Percentiles rank a stretch among this genome's conserved stretches.
Conservation (phyloP, 2,113 vertebrate genomes). For the Rhinolophus sinicus region DNA sequence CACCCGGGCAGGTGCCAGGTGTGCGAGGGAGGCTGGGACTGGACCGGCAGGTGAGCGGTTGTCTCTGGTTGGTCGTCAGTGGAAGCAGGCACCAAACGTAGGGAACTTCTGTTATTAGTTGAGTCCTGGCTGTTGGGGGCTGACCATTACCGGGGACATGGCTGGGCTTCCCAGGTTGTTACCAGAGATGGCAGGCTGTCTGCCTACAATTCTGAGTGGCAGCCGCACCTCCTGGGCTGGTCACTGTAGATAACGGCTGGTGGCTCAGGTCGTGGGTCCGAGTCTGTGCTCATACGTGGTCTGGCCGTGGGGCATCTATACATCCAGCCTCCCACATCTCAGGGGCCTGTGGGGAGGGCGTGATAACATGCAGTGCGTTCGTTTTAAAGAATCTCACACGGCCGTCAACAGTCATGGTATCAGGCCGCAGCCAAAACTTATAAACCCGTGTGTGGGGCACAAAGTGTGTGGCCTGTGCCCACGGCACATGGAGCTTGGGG, state of each 20-base stretch:
- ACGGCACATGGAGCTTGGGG: rapidly evolving
- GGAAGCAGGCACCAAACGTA: neutral
- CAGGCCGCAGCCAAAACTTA: rapidly evolving
- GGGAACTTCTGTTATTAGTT: neutral
- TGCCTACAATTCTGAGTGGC: neutral
- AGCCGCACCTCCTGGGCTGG: neutral
- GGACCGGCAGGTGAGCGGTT: neutral
- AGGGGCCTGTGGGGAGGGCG: rapidly evolving
- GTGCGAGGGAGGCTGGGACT: neutral
- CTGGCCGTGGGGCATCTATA: neutral
- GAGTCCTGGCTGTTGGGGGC: neutral
- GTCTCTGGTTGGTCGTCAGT: neutral
- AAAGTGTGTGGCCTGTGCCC: rapidly evolving
- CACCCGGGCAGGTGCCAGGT: neutral
- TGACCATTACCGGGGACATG: rapidly evolving
- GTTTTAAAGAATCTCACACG: rapidly evolving
- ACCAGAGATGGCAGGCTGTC: too few relatives aligned
- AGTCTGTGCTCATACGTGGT: neutral
- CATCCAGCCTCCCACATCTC: neutral
- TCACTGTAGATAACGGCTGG: neutral
- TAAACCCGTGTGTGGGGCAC: rapidly evolving
- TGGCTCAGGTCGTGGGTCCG: neutral
- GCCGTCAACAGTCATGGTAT: rapidly evolving
- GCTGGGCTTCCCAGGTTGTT: neutral
- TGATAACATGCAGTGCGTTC: rapidly evolving